Conservation (phyloP, 2,797 vertebrate species). For the Podarcis siculus region DNA sequence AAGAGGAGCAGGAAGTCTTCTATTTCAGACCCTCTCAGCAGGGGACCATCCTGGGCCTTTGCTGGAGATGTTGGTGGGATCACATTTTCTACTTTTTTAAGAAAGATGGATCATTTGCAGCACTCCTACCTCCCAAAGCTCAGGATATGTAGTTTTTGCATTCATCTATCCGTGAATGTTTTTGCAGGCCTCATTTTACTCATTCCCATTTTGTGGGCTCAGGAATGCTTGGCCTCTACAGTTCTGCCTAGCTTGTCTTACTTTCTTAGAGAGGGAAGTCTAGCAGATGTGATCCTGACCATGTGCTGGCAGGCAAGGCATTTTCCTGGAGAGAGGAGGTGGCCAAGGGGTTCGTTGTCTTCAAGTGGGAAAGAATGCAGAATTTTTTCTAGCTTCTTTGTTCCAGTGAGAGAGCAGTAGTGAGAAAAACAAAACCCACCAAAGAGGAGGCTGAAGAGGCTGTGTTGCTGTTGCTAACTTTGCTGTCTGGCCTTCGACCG, state of each 20-base stretch:
- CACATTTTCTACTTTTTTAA: neutral
- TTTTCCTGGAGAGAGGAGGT: neutral
- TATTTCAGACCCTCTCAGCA: neutral
- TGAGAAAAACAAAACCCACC: neutral
- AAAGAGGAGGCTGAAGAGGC: neutral
- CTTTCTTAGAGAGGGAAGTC: neutral
- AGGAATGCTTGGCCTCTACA: neutral
- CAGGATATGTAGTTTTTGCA: neutral
- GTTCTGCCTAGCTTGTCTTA: slow-evolving; percentile 50
- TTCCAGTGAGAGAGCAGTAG: neutral
- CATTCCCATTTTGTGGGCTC: neutral
- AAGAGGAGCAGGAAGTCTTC: neutral
- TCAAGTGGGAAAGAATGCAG: neutral
- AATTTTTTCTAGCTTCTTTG: neutral
- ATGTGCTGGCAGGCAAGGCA: neutral
- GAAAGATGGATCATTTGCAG: neutral
- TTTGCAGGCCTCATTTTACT: neutral
- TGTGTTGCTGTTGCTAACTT: neutral
- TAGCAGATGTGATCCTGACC: neutral
- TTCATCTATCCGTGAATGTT: neutral
- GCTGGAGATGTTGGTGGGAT: neutral
- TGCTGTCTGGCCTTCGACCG: too few species aligned
- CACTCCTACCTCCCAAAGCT: neutral
- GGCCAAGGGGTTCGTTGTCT: neutral
- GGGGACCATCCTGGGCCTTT: too few species aligned